phyloP scores from a whole-genome alignment of 1,140 invertebrate species.

The Sycophaga agraensis region DNA sequence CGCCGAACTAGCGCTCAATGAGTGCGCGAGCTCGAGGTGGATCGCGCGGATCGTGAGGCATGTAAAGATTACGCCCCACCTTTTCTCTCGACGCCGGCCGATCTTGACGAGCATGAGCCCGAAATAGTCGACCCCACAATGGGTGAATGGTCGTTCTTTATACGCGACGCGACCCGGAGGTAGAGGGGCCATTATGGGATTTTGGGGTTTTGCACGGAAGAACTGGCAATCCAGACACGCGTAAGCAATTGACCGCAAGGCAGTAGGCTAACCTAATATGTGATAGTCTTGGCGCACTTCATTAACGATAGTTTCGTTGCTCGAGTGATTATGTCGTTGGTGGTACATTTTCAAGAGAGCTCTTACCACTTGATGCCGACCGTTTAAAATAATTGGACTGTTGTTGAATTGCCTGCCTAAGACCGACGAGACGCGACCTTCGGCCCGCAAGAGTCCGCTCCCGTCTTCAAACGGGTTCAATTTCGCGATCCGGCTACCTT shows the following conservation, averaged over 20 bases:
- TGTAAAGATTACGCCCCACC: neutral
- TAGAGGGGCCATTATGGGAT: too few species aligned
- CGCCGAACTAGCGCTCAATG: too few species aligned
- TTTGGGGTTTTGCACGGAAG: neutral
- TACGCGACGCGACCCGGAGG: neutral
- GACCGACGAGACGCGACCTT: too few species aligned
- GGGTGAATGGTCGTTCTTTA: neutral
- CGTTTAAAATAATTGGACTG: too few species aligned
- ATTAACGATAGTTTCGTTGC: neutral
- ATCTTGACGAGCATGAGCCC: too few species aligned
- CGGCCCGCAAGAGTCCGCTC: neutral
- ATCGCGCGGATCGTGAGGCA: too few species aligned
- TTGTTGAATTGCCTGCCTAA: too few species aligned
- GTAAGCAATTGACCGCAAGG: too few species aligned
- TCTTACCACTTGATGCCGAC: too few species aligned
- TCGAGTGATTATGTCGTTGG: neutral
- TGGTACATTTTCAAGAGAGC: neutral
- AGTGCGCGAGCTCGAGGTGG: too few species aligned
- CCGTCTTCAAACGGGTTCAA: neutral
- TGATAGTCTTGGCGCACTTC: constrained; percentile 1
- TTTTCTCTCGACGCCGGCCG: neutral
- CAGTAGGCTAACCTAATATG: neutral
- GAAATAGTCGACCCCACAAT: neutral
- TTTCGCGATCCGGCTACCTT: too few species aligned
- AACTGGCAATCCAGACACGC: too few species aligned